A percentile compares a stretch with the other conserved stretches of the same genome.
phyloP scores from a whole-genome alignment of 2,113 vertebrate species.

The Melozone crissalis region DNA sequence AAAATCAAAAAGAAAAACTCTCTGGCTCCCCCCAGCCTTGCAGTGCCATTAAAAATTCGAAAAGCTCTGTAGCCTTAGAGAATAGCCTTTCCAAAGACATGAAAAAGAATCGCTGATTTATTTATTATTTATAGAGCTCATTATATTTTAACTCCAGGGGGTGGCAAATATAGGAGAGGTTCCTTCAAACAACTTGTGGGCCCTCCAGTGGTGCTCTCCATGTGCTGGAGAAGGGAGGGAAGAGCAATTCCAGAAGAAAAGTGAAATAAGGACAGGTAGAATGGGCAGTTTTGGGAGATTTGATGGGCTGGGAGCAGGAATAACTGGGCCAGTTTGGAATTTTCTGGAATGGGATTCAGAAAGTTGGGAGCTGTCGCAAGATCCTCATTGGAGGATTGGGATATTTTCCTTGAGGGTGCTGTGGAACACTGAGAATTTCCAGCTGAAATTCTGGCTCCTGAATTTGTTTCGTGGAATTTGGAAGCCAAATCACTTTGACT shows the following conservation, averaged over 20 bases:
- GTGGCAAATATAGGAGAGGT: neutral
- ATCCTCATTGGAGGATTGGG: neutral
- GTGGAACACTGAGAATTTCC: neutral
- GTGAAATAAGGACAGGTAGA: neutral
- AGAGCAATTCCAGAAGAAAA: neutral
- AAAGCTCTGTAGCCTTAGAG: constrained; percentile 33
- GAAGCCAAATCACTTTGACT: neutral
- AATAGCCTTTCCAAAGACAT: constrained; percentile 48
- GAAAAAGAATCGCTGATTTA: constrained; percentile 60
- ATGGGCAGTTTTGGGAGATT: neutral
- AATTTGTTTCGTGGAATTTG: neutral
- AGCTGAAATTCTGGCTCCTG: neutral
- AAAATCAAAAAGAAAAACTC: constrained; percentile 33
- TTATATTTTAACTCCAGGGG: constrained; percentile 61
- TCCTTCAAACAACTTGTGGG: constrained; percentile 42
- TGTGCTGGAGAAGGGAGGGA: neutral
- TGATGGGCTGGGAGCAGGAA: neutral
- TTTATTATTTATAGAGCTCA: constrained; percentile 58
- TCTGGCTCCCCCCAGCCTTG: neutral
- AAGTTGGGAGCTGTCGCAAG: neutral
- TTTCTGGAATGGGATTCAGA: rapidly evolving
- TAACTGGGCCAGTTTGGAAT: neutral
- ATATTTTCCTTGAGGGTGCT: neutral
- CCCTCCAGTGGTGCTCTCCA: constrained; percentile 25
- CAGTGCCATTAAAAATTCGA: constrained; percentile 43